Percentiles rank a stretch among this genome's conserved stretches.
phyloP scores from a whole-genome alignment of 1,140 invertebrate genomes.

The Lamellibrachia luymesi region DNA sequence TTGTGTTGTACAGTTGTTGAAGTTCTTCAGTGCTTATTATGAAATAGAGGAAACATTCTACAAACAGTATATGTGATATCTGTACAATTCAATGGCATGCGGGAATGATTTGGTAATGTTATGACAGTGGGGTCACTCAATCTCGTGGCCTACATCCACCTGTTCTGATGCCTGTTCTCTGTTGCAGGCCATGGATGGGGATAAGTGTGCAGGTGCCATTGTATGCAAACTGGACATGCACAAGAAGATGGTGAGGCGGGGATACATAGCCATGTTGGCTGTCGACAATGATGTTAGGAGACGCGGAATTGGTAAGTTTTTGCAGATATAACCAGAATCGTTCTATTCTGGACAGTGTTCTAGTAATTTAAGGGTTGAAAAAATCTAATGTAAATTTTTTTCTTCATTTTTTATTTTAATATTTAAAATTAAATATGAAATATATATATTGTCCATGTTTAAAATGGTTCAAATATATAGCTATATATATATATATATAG shows the following conservation, averaged over 20 bases:
- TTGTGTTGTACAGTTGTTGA: too few relatives aligned
- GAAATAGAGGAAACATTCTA: too few relatives aligned
- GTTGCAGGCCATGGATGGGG: conserved; percentile 66
- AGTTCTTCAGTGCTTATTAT: too few relatives aligned
- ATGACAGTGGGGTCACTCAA: too few relatives aligned
- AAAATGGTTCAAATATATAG: too few relatives aligned
- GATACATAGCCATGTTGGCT: conserved; percentile 99
- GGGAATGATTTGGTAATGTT: too few relatives aligned
- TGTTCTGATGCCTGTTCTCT: conserved; percentile 32
- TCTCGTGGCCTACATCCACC: too few relatives aligned
- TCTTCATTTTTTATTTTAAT: conserved; percentile 19
- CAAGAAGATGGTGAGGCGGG: conserved; percentile 83
- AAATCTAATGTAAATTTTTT: background rate
- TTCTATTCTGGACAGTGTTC: background rate
- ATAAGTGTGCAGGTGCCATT: conserved; percentile 91
- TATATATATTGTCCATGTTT: too few relatives aligned
- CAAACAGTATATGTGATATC: too few relatives aligned
- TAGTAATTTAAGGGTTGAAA: background rate
- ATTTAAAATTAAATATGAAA: too few relatives aligned
- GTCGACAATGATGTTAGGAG: conserved; percentile 95
- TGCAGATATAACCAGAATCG: background rate
- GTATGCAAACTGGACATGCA: conserved; percentile 93
- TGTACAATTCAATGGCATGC: too few relatives aligned
- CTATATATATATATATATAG: too few relatives aligned
- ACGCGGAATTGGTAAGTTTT: conserved; percentile 76